phyloP scores from a whole-genome alignment of 1,140 invertebrate species.

The Drosophila yakuba region DNA sequence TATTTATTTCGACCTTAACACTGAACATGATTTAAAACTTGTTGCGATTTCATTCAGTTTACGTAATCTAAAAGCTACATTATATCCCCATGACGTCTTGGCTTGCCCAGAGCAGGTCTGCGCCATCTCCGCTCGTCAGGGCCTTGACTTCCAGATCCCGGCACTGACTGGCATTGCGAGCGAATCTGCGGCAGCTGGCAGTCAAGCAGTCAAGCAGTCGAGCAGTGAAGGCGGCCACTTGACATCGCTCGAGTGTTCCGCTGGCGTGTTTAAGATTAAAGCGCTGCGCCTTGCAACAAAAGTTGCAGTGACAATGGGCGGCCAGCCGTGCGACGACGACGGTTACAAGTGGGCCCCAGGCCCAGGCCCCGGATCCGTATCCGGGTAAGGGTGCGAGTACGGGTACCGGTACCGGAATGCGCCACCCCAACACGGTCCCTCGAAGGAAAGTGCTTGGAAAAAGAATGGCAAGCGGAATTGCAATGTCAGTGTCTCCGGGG shows the following conservation, averaged over 20 bases:
- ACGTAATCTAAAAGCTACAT: too few relatives aligned
- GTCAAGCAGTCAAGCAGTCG: conserved; percentile 31
- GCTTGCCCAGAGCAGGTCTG: not conserved
- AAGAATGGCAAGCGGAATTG: conserved; percentile 72
- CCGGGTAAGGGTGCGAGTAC: conserved; percentile 6
- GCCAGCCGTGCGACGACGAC: conserved; percentile 43
- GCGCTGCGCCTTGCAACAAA: conserved; percentile 78
- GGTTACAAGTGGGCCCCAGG: conserved; percentile 60
- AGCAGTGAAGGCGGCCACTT: conserved; percentile 60
- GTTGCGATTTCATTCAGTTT: not conserved
- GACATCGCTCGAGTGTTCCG: conserved; percentile 80
- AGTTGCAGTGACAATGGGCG: conserved; percentile 78
- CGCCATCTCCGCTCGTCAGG: conserved; percentile 26
- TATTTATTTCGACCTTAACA: too few relatives aligned
- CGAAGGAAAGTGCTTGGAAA: conserved; percentile 72
- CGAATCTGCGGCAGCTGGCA: conserved; percentile 51
- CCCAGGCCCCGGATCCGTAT: conserved; percentile 10
- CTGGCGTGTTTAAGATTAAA: conserved; percentile 83
- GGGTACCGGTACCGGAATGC: too few relatives aligned
- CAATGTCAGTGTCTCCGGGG: conserved; percentile 64
- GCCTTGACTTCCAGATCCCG: conserved; percentile 11
- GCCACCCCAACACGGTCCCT: conserved; percentile 19
- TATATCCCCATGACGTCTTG: not conserved
- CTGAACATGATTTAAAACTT: too few relatives aligned
- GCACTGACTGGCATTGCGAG: conserved; percentile 16